These are phyloP conservation scores for Meleagris gallopavo DNA, from an alignment of 2,113 vertebrate genomes.

Conservation along the genomic window DNA sequence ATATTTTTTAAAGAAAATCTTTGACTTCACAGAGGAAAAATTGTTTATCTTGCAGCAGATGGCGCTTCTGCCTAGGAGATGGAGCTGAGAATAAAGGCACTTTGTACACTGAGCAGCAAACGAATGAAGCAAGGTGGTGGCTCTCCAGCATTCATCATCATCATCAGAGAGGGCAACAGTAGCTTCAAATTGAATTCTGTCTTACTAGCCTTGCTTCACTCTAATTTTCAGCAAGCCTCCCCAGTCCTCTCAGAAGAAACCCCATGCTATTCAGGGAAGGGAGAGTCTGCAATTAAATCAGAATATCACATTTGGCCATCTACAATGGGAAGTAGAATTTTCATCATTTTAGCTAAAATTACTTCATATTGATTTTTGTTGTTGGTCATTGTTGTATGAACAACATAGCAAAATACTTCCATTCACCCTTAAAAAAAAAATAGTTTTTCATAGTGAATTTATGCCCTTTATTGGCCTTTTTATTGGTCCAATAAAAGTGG, in stretches of 20 bases:
- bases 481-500: not conserved
- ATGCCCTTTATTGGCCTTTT: not conserved
- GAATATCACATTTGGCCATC: not conserved
- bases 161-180: fast-evolving
- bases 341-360: not conserved
- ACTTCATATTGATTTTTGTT: not conserved
- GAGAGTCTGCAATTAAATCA: not conserved
- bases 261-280: not conserved
- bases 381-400: not conserved
- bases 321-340: not conserved
- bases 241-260: too few relatives aligned
- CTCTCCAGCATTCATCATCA: not conserved
- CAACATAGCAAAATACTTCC: not conserved
- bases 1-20: too few relatives aligned
- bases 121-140: fast-evolving
- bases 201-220: not conserved
- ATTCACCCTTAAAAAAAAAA: not conserved
- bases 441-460: not conserved
- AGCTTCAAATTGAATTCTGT: not conserved
- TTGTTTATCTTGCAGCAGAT: not conserved
- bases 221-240: not conserved
- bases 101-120: fast-evolving
- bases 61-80: constrained; percentile 6
- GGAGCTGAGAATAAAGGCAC: fast-evolving
- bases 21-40: not conserved